Conservation (phyloP, 1,140 invertebrate species). For the Zaprionus inermis region DNA sequence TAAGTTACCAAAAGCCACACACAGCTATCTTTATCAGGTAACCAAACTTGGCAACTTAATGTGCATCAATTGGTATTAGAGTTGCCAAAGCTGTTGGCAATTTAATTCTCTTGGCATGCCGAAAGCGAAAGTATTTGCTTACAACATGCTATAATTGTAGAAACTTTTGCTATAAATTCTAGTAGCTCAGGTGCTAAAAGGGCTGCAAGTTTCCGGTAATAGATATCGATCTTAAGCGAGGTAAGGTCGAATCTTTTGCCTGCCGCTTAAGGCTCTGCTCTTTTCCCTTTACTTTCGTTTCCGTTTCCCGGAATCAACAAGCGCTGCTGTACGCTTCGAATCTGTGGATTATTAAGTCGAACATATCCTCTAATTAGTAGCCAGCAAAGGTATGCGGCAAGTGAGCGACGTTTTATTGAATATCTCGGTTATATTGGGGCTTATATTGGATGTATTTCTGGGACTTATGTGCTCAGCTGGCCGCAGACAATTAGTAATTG, state of each 20-base stretch:
- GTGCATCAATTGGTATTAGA: conserved; percentile 30
- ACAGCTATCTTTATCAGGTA: background rate
- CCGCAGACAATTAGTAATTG: conserved; percentile 70
- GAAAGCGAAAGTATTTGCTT: conserved; percentile 8
- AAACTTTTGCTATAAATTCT: conserved; percentile 1
- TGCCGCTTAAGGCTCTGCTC: background rate
- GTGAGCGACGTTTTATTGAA: too few relatives aligned
- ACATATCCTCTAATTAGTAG: conserved; percentile 63
- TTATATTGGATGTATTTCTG: background rate
- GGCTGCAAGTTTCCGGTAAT: background rate
- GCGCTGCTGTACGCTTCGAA: conserved; percentile 30
- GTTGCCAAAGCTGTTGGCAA: conserved; percentile 18
- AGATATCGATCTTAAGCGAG: conserved; percentile 1
- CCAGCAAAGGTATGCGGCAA: background rate
- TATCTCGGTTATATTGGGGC: background rate
- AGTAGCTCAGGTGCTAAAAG: background rate
- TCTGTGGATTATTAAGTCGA: conserved; percentile 58
- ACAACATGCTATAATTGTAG: background rate
- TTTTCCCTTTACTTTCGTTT: background rate
- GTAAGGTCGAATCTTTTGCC: background rate
- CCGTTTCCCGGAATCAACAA: conserved; percentile 32
- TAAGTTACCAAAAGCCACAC: conserved; percentile 10
- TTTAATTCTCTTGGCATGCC: conserved; percentile 12
- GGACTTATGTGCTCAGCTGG: conserved; percentile 2
- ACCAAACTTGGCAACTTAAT: conserved; percentile 60